Evolutionary conservation across 2,888 invertebrate species (phyloP), one percentile per base, ranked within the genome.

Genomic region (Callosobruchus maculatus): DNA sequence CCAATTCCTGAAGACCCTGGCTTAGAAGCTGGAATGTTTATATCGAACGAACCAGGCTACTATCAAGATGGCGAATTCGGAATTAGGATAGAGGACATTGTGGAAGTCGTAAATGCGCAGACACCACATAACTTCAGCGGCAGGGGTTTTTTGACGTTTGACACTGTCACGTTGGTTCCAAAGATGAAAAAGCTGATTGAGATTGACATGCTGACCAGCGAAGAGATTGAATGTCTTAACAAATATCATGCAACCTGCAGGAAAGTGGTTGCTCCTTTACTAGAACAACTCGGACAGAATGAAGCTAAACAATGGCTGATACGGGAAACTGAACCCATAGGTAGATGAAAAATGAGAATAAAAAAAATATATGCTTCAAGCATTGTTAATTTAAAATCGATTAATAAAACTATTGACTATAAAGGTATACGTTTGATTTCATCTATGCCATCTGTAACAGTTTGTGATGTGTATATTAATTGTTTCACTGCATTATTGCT

Each of bases 21-120:
- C 0, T 88, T 97, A 22, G 90, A 91, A 82, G 90, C 92, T 22
- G 92, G 93, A 68, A 96, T 96, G 93, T 93, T 97, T 82, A 88
- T 96, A 1, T 94, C 94, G 22, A 94, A 95, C 83, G 96, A 97
- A 85, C 98, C 98, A 0, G 98, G 98, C 0, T 98, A 93, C 87
- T 98, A 98, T 87, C 93, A 96, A 84, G 94, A 95, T 77, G 95
- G 94, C 0, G 90, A 93, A 80, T 98, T 95, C 88, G 98, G 98
- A 0, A 93, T 97, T 71, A 90, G 98, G 9, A 91, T 98, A 73
- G 98, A 98, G 84, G 97, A 97, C 85, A 90, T 97, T 77, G 92
- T 97, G 22, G 90, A 93, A 78, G 91, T 94, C 2, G 89, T 94
- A 0, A 88, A 89, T 31, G 91, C 91, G 7, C 75, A 81, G 20